Conservation (phyloP, 2,888 invertebrate genomes). For the Spilosoma lubricipeda region DNA sequence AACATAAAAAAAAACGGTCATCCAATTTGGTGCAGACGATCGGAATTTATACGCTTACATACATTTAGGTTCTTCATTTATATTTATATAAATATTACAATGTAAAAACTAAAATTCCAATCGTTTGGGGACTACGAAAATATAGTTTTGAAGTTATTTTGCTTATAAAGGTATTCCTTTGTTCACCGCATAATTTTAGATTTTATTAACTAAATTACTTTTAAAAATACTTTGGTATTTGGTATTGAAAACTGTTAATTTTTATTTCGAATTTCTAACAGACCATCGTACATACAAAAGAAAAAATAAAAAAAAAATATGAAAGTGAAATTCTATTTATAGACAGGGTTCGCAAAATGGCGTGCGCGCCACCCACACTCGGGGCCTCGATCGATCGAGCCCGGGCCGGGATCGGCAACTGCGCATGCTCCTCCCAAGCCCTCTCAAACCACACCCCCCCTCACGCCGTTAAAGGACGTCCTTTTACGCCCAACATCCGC, state of each 20-base stretch:
- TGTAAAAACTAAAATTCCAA: background rate
- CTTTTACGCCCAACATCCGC: background rate
- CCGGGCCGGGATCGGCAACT: background rate
- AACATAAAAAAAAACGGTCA: too few relatives aligned
- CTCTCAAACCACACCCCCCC: slow-evolving; percentile 8
- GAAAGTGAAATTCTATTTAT: background rate
- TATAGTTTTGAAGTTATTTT: too few relatives aligned
- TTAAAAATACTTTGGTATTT: background rate
- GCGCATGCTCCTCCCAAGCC: background rate
- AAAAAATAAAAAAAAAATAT: background rate
- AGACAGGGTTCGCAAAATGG: slow-evolving; percentile 10
- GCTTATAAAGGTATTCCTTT: background rate
- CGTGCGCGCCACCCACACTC: slow-evolving; percentile 19
- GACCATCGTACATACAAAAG: background rate
- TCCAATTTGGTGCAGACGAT: too few relatives aligned
- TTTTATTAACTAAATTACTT: background rate
- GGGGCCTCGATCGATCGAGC: slow-evolving; percentile 14
- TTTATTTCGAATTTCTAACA: background rate
- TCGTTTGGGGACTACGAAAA: background rate
- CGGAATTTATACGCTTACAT: too few relatives aligned
- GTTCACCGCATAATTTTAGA: background rate
- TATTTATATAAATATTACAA: background rate
- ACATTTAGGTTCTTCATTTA: too few relatives aligned
- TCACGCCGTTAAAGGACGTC: too few relatives aligned
- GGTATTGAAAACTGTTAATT: background rate